Percentiles rank a stretch among this genome's conserved stretches.
Evolutionary conservation across 2,888 invertebrate genomes (phyloP).

Genomic region (Sphaeridia pumilis): DNA sequence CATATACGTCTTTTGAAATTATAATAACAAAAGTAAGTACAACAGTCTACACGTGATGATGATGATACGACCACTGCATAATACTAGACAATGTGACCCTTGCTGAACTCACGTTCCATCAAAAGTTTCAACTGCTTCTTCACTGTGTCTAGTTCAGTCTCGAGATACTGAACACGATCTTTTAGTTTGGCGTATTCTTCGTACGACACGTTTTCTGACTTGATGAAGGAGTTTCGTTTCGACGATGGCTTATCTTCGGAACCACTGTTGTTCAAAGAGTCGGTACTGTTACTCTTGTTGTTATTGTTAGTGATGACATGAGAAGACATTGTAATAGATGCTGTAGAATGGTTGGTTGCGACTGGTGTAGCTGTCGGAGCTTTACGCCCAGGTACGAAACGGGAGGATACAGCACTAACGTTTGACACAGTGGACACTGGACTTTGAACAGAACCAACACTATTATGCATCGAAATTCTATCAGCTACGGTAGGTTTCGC

Average conservation of each 20-base stretch:
- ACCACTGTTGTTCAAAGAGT: not conserved
- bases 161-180: conserved; percentile 27
- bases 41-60: not conserved
- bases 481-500: conserved; percentile 28
- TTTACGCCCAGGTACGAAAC: conserved; percentile 15
- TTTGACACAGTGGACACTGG: conserved; percentile 5
- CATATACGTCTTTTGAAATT: not conserved
- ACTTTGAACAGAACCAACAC: conserved; percentile 5
- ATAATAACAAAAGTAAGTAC: conserved; percentile 25
- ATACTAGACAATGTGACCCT: conserved; percentile 30
- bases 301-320: not conserved
- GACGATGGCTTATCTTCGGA: conserved; percentile 1
- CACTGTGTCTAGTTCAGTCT: conserved; percentile 29
- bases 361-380: no score
- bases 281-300: conserved; percentile 1
- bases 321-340: not conserved
- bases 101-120: conserved; percentile 21
- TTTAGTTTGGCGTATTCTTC: conserved; percentile 31
- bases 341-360: not conserved
- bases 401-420: conserved; percentile 11
- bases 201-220: conserved; percentile 20
- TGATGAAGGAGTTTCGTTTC: conserved; percentile 6
- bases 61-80: not conserved
- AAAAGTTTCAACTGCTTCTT: conserved; percentile 27
- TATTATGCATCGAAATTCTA: not conserved